Conservation (phyloP, 2,888 invertebrate genomes). For the Bursaphelenchus okinawaensis region DNA sequence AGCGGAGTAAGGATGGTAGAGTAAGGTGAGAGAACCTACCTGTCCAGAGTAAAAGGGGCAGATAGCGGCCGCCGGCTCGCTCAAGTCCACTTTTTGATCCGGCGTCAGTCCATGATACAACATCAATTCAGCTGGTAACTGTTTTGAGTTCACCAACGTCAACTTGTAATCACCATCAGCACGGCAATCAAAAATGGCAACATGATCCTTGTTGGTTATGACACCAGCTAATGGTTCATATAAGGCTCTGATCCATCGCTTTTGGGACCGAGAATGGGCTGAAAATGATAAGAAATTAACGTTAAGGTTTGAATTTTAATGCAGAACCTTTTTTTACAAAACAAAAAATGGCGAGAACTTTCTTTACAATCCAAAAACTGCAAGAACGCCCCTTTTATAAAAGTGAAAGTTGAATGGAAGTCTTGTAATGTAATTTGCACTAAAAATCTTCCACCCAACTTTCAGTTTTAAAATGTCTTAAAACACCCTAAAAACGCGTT, state of each 20-base stretch:
- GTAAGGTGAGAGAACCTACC: conserved; percentile 13
- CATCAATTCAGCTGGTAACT: conserved; percentile 13
- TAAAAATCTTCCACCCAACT: too few relatives aligned
- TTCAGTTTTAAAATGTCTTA: too few relatives aligned
- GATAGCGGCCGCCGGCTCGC: conserved; percentile 29
- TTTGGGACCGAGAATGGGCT: conserved; percentile 15
- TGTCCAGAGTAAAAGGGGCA: conserved; percentile 26
- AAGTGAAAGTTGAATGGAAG: too few relatives aligned
- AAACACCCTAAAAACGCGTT: too few relatives aligned
- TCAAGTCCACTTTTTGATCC: conserved; percentile 18
- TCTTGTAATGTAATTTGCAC: too few relatives aligned
- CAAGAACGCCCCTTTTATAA: too few relatives aligned
- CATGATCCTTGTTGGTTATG: conserved; percentile 23
- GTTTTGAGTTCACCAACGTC: conserved; percentile 26
- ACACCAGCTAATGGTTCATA: conserved; percentile 33
- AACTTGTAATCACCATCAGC: conserved; percentile 29
- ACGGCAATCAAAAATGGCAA: conserved; percentile 27
- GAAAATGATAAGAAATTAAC: neutral
- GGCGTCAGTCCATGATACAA: conserved; percentile 31
- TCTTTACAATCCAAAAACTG: too few relatives aligned
- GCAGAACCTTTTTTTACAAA: too few relatives aligned
- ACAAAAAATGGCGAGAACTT: too few relatives aligned
- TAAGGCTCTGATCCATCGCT: conserved; percentile 37
- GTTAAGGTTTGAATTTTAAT: too few relatives aligned
- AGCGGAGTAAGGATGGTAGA: neutral